A percentile compares a stretch with the other conserved stretches of the same genome.
phyloP scores from a whole-genome alignment of 2,888 invertebrate species.

The Ennomos erosarius region DNA sequence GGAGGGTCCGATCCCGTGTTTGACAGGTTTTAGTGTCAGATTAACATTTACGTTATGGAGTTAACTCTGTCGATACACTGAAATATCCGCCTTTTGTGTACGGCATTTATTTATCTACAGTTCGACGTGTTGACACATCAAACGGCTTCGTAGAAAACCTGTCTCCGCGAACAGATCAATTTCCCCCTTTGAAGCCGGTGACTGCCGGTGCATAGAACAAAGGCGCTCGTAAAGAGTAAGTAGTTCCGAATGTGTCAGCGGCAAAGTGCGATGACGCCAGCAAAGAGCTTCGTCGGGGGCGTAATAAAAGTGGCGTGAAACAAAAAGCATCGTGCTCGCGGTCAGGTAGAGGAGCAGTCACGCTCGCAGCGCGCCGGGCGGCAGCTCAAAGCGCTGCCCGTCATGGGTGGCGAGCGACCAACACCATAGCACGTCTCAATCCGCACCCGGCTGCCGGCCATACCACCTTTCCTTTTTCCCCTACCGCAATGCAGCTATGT shows the following conservation, averaged over 20 bases:
- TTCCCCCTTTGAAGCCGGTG: slow-evolving; percentile 70
- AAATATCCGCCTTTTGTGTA: slow-evolving; percentile 55
- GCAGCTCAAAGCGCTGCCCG: slow-evolving; percentile 79
- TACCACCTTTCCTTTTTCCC: slow-evolving; percentile 83
- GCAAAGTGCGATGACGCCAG: slow-evolving; percentile 71
- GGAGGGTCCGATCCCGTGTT: slow-evolving; percentile 78
- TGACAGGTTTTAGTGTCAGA: slow-evolving; percentile 84
- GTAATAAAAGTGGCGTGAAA: slow-evolving; percentile 82
- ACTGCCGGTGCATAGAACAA: slow-evolving; percentile 63
- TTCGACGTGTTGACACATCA: slow-evolving; percentile 67
- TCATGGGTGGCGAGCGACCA: slow-evolving; percentile 84
- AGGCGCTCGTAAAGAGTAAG: slow-evolving; percentile 77
- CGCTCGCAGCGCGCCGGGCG: slow-evolving; percentile 45
- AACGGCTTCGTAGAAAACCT: slow-evolving; percentile 62
- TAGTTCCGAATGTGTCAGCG: slow-evolving; percentile 78
- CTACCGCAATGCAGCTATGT: slow-evolving; percentile 84
- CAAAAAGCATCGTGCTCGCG: slow-evolving; percentile 71
- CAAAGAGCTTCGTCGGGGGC: slow-evolving; percentile 68
- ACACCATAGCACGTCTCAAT: slow-evolving; percentile 85
- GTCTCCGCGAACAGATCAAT: slow-evolving; percentile 69
- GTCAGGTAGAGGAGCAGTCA: slow-evolving; percentile 50
- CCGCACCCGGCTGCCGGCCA: slow-evolving; percentile 81
- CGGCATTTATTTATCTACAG: slow-evolving; percentile 50
- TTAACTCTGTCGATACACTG: slow-evolving; percentile 73
- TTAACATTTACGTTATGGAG: slow-evolving; percentile 79